Evolutionary conservation across 2,113 vertebrate genomes (phyloP).

Genomic region (Chrysemys picta): DNA sequence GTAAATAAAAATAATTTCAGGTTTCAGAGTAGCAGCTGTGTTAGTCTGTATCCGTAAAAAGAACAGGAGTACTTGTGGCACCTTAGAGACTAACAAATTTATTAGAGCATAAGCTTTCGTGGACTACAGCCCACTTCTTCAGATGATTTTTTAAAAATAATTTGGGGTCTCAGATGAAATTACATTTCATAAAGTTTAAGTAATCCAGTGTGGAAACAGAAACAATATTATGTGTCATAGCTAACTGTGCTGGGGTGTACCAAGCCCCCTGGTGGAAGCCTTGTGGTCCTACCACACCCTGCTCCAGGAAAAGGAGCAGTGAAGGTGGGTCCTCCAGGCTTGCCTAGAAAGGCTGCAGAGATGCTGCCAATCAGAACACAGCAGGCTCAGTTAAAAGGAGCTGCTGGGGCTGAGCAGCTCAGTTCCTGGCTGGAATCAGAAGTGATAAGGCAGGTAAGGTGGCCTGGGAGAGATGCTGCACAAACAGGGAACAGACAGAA

Average conservation of each 20-base stretch:
- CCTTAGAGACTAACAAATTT: too few relatives aligned
- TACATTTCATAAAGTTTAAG: background rate
- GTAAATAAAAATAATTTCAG: background rate
- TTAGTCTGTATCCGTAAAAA: too few relatives aligned
- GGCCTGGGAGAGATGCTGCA: background rate
- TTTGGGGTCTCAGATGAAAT: background rate
- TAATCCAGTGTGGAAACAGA: background rate
- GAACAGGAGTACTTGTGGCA: too few relatives aligned
- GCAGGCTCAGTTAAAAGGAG: background rate
- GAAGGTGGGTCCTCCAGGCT: background rate
- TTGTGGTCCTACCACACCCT: background rate
- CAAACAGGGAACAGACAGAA: background rate
- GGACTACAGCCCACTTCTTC: too few relatives aligned
- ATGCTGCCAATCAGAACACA: background rate
- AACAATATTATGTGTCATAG: accelerated
- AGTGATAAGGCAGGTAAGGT: background rate
- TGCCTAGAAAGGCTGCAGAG: background rate
- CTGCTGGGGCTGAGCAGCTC: background rate
- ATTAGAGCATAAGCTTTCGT: too few relatives aligned
- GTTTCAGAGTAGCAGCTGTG: background rate
- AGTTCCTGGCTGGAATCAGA: background rate
- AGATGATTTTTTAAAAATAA: background rate
- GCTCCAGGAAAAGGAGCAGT: background rate
- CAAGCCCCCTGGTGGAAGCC: background rate
- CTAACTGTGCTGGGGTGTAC: background rate